Percentiles rank a stretch among this genome's conserved stretches.
These are phyloP conservation scores for Sycophila texana DNA, from an alignment of 2,888 invertebrate genomes.

Conservation along the genomic window DNA sequence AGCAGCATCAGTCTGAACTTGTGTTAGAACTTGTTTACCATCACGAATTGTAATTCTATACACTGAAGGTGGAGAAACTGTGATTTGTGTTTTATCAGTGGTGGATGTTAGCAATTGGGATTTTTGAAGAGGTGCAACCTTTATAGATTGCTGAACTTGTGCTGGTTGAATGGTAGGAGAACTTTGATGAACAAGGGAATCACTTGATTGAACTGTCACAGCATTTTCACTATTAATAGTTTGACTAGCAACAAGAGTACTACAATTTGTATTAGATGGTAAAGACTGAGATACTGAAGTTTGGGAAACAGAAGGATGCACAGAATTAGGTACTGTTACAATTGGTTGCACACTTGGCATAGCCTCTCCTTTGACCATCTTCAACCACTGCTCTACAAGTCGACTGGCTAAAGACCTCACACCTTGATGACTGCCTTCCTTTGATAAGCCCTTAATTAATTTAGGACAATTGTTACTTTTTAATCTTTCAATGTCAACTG, in stretches of 20 bases:
- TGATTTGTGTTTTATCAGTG: slow-evolving; percentile 50
- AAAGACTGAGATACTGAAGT: slow-evolving; percentile 38
- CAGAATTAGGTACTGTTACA: slow-evolving; percentile 72
- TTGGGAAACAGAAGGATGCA: slow-evolving; percentile 44
- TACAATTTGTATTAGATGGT: slow-evolving; percentile 39
- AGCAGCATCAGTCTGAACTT: slow-evolving; percentile 76
- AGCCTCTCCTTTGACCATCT: slow-evolving; percentile 88
- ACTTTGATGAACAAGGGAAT: slow-evolving; percentile 60
- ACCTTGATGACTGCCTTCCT: slow-evolving; percentile 87
- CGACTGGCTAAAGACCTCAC: slow-evolving; percentile 87
- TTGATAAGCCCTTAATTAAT: slow-evolving; percentile 90
- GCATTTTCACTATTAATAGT: slow-evolving; percentile 50
- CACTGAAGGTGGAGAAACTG: slow-evolving; percentile 64
- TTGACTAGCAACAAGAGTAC: slow-evolving; percentile 50
- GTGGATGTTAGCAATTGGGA: slow-evolving; percentile 34
- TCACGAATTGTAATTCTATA: slow-evolving; percentile 85
- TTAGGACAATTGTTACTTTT: slow-evolving; percentile 95
- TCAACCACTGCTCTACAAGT: slow-evolving; percentile 93
- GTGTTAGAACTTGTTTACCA: slow-evolving; percentile 83
- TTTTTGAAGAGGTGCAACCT: slow-evolving; percentile 38
- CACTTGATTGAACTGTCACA: slow-evolving; percentile 63
- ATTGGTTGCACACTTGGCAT: slow-evolving; percentile 75
- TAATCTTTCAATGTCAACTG: slow-evolving; percentile 92
- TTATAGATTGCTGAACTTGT: slow-evolving; percentile 56
- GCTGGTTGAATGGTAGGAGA: slow-evolving; percentile 49